phyloP scores from a whole-genome alignment of 2,888 invertebrate genomes.

The Hirtodrosophila trivittata region DNA sequence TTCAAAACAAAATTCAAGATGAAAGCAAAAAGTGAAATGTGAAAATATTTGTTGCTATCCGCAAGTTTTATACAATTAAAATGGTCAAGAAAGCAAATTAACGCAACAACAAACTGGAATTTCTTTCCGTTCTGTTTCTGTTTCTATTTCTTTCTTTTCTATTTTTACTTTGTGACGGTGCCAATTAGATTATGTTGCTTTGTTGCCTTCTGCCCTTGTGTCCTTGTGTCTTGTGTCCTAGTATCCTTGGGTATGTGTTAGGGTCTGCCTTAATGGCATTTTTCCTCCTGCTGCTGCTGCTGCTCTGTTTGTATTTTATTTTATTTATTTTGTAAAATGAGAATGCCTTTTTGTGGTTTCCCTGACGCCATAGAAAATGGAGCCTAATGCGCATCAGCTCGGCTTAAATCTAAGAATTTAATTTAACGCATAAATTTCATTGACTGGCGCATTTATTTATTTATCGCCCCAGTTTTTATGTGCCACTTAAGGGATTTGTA shows the following conservation, averaged over 20 bases:
- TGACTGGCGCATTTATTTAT: conserved; percentile 58
- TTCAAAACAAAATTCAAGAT: too few species aligned
- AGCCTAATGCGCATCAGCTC: conserved; percentile 48
- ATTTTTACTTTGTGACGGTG: conserved; percentile 24
- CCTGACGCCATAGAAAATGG: conserved; percentile 13
- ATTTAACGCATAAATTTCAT: conserved; percentile 63
- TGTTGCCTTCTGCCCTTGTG: conserved; percentile 18
- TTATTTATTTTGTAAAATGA: conserved; percentile 12
- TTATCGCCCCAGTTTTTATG: conserved; percentile 50
- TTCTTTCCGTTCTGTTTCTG: conserved; percentile 8
- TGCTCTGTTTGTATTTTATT: neutral
- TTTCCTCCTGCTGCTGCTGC: conserved; percentile 5
- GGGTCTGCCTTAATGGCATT: conserved; percentile 49
- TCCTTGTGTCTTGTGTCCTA: conserved; percentile 10
- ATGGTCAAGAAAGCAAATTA: conserved; percentile 26
- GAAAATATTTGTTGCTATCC: neutral
- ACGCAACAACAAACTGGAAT: conserved; percentile 13
- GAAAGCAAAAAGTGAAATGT: too few species aligned
- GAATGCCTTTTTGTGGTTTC: conserved; percentile 35
- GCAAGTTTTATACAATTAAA: conserved; percentile 41
- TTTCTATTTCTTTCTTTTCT: conserved; percentile 3
- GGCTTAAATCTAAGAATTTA: conserved; percentile 61
- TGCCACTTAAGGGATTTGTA: conserved; percentile 62
- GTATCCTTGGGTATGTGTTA: conserved; percentile 24
- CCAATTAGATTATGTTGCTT: conserved; percentile 53